A percentile compares a stretch with the other conserved stretches of the same genome.
Evolutionary conservation across 2,797 vertebrate species (phyloP).

Genomic region (Fistularia commersonii): DNA sequence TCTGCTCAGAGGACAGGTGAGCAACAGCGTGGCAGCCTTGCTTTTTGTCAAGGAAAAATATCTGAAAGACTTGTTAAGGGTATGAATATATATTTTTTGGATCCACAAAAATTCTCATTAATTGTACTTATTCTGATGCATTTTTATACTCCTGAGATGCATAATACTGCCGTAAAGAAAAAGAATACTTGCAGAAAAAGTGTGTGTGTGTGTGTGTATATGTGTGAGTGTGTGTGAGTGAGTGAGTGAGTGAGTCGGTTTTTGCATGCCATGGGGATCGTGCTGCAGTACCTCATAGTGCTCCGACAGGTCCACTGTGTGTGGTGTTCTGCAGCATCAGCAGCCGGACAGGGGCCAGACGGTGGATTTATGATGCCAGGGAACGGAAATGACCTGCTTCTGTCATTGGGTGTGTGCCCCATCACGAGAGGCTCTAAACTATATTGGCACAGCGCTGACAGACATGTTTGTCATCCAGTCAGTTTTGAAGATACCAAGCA

Average conservation of each 20-base stretch:
- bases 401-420: conserved; percentile 82
- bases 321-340: conserved; percentile 81
- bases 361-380: conserved; percentile 80
- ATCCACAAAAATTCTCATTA: conserved; percentile 8
- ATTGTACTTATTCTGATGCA: conserved; percentile 4
- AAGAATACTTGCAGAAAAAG: conserved; percentile 1
- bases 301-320: conserved; percentile 72
- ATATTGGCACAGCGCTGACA: conserved; percentile 82
- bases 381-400: conserved; percentile 82
- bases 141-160: conserved; percentile 22
- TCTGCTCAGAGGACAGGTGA: conserved; percentile 59
- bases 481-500: conserved; percentile 79
- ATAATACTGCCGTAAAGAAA: not conserved
- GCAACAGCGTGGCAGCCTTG: conserved; percentile 42
- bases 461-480: conserved; percentile 84
- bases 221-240: conserved; percentile 23
- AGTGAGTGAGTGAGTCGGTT: conserved; percentile 26
- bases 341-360: conserved; percentile 81
- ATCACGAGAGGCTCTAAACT: conserved; percentile 83
- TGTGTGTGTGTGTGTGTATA: conserved; percentile 15
- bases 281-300: conserved; percentile 70
- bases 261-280: conserved; percentile 40
- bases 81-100: conserved; percentile 9
- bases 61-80: conserved; percentile 21
- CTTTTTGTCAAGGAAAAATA: conserved; percentile 36